Base-by-base conservation (phyloP, 2,113 vertebrate genomes). In the Callithrix jacchus region DNA sequence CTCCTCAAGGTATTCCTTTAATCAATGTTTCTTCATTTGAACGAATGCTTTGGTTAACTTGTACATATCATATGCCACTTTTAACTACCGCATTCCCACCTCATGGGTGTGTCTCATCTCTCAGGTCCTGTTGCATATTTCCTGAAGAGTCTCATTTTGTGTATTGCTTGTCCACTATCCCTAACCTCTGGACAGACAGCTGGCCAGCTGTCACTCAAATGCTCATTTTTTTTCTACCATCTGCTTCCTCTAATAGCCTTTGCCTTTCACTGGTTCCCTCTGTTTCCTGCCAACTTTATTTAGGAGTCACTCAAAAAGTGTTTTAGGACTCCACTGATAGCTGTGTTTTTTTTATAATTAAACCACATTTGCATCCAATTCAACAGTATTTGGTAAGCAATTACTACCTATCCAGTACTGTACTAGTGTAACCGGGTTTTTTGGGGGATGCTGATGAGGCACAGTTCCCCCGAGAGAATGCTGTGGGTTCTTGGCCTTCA, bases 241-340 rank as follows among this genome's bases (percentile, higher is more conserved):
- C 58, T 73, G 52, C 74, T 91, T 81, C 56, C 49, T 87, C 68
- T 7, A 70, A 25, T 27, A 56, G 61, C 79, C 23, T 80, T 87
- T 93, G 93, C 92, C 92, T 95, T 94, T 96, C 95, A 27, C 87
- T 74, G 25, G 8, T 87, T 81, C 81, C 68, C 35, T 93, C 95
- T 91, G 89, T 37, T 52, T 61, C 23, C 74, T 64, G 70, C 47
- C 58, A 90, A 97, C 91, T 96, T 87, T 80, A 82, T 74, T 45
- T 52, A 79, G 71, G 17, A 87, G 23, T 30, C 42, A 95, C 76
- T 88, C 37, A 35, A 64, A 70, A 89, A 18, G 35, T 45, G 18
- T 80, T 76, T 45, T 68, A 37, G 61, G 17, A 27, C 5, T 3
- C 83, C 30, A n/a, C 17, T 8, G 58, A 96, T n/a, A 93, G 21